A percentile compares a stretch with the other conserved stretches of the same genome.
Conservation (phyloP, 2,888 invertebrate species). For the Ametastegia equiseti region DNA sequence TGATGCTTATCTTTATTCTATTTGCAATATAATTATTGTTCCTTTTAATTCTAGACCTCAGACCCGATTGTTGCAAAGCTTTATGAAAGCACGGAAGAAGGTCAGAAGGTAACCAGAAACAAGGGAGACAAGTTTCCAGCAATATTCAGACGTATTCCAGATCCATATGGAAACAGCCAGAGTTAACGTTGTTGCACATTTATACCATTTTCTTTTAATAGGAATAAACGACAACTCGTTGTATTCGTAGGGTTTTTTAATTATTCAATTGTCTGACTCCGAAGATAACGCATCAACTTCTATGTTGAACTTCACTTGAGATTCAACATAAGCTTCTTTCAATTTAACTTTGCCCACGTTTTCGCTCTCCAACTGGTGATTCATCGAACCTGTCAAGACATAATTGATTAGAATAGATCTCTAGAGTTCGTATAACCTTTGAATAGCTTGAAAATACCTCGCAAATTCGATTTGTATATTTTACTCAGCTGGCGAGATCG, state of each 20-base stretch:
- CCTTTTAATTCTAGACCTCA: conserved; percentile 78
- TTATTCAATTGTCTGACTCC: background rate
- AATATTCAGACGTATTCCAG: conserved; percentile 86
- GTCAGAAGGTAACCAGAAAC: conserved; percentile 97
- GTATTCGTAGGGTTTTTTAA: background rate
- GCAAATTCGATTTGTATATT: background rate
- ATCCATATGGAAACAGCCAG: conserved; percentile 71
- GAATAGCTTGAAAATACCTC: background rate
- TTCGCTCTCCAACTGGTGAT: background rate
- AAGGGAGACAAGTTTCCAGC: conserved; percentile 96
- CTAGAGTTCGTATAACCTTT: background rate
- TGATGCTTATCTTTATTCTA: background rate
- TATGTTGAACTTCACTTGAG: conserved; percentile 32
- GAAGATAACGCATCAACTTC: conserved; percentile 12
- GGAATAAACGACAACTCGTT: conserved; percentile 1
- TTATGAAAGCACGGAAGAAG: conserved; percentile 97
- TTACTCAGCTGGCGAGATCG: background rate
- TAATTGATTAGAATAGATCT: background rate
- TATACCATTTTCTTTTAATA: conserved; percentile 40
- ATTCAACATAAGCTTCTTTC: background rate
- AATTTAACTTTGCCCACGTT: background rate
- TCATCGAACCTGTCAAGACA: background rate
- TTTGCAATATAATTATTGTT: conserved; percentile 34
- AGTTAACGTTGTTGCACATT: conserved; percentile 49
- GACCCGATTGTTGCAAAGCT: conserved; percentile 95